Conservation (phyloP, 2,888 invertebrate species). For the Agrochola lychnidis region DNA sequence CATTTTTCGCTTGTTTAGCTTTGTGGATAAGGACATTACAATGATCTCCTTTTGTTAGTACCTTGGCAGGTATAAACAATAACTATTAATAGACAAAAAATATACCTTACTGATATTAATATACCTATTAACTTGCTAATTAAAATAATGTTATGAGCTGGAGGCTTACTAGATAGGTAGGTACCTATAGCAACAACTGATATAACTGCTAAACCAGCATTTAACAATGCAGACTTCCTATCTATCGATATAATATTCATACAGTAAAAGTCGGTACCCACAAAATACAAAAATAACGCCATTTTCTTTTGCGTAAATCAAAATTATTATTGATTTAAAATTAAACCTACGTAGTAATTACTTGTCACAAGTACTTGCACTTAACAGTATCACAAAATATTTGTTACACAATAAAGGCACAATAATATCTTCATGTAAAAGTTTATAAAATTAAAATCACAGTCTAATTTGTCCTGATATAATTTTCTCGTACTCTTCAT, state of each 20-base stretch:
- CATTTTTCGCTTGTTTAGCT: conserved; percentile 30
- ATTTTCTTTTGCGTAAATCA: no score
- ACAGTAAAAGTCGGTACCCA: not conserved
- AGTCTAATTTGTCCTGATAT: conserved; percentile 94
- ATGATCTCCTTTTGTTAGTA: not conserved
- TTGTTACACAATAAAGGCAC: conserved; percentile 48
- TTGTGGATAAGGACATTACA: not conserved
- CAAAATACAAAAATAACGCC: not conserved
- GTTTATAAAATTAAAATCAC: conserved; percentile 81
- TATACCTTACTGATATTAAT: not conserved
- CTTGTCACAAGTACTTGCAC: conserved; percentile 36
- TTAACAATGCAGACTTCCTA: not conserved
- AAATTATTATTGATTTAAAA: not conserved
- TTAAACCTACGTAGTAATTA: conserved; percentile 5
- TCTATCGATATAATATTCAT: not conserved
- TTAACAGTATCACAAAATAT: conserved; percentile 54
- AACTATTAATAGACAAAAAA: not conserved
- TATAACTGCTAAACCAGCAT: not conserved
- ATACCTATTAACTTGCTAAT: not conserved
- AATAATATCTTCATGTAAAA: conserved; percentile 35
- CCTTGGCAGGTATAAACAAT: not conserved
- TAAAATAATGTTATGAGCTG: conserved; percentile 20
- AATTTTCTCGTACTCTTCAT: conserved; percentile 94
- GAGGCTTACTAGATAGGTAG: not conserved
- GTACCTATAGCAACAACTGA: not conserved